These are phyloP conservation scores for Geotrypetes seraphini DNA, from an alignment of 2,797 vertebrate species.

Conservation along the genomic window DNA sequence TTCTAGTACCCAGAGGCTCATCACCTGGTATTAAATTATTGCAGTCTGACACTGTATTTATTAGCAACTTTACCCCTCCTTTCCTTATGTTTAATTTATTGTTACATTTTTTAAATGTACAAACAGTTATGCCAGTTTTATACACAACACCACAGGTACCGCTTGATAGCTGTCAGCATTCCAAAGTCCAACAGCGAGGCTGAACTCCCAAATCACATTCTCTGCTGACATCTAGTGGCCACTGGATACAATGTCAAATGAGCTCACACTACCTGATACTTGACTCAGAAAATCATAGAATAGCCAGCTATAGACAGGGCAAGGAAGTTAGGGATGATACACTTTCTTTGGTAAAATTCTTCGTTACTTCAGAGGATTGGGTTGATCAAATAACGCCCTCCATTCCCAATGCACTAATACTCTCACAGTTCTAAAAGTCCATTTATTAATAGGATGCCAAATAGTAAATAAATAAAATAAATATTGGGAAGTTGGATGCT, in stretches of 20 bases:
- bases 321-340: background rate
- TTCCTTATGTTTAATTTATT: conserved; percentile 42
- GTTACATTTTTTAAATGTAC: conserved; percentile 36
- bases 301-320: background rate
- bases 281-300: too few species aligned
- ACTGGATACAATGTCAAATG: too few species aligned
- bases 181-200: conserved; percentile 11
- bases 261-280: too few species aligned
- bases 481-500: too few species aligned
- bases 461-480: too few species aligned
- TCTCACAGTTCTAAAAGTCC: too few species aligned
- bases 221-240: conserved; percentile 52
- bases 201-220: conserved; percentile 23
- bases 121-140: conserved; percentile 41
- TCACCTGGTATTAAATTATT: conserved; percentile 18
- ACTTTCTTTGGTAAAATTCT: too few species aligned
- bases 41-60: conserved; percentile 18
- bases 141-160: conserved; percentile 42
- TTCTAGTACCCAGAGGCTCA: conserved; percentile 8
- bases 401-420: too few species aligned
- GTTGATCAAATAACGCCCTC: too few species aligned
- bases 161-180: conserved; percentile 43
- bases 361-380: too few species aligned
- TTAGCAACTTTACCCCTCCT: conserved; percentile 26
- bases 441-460: too few species aligned